phyloP scores from a whole-genome alignment of 2,797 vertebrate species.

The Glyptemys insculpta region DNA sequence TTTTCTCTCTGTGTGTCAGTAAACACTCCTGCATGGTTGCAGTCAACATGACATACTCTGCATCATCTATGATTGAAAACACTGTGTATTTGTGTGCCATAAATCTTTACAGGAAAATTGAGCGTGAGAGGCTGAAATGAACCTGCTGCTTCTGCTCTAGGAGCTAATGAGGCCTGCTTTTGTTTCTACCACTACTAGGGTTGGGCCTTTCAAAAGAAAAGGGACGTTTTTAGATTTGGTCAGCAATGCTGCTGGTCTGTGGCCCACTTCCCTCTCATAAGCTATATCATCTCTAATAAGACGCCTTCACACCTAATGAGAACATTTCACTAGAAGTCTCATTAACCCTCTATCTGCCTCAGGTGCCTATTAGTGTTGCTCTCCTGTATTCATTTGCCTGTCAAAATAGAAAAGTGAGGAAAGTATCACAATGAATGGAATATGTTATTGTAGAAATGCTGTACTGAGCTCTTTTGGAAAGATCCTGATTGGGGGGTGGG shows the following conservation, averaged over 20 bases:
- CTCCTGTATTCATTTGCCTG: slow-evolving; percentile 8
- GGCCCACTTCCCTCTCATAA: slow-evolving; percentile 11
- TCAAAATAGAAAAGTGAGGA: slow-evolving; percentile 8
- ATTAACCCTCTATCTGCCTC: slow-evolving; percentile 25
- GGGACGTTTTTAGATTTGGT: not conserved
- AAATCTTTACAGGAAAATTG: slow-evolving; percentile 17
- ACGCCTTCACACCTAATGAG: slow-evolving; percentile 1
- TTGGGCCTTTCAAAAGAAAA: not conserved
- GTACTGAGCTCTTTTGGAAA: not conserved
- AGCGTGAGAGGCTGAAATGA: not conserved
- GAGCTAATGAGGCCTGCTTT: not conserved
- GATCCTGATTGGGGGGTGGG: not conserved
- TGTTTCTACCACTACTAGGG: accelerated
- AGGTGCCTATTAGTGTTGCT: not conserved
- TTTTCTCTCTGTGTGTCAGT: not conserved
- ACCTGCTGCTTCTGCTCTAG: not conserved
- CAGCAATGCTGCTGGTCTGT: not conserved
- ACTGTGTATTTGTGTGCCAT: not conserved
- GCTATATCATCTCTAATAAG: slow-evolving; percentile 6
- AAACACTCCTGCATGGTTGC: not conserved
- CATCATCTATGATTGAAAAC: slow-evolving; percentile 10
- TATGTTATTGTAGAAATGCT: not conserved
- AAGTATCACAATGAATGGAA: not conserved
- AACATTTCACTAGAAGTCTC: not conserved
- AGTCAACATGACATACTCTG: not conserved